phyloP scores from a whole-genome alignment of 2,888 invertebrate genomes.

The Myathropa florea region DNA sequence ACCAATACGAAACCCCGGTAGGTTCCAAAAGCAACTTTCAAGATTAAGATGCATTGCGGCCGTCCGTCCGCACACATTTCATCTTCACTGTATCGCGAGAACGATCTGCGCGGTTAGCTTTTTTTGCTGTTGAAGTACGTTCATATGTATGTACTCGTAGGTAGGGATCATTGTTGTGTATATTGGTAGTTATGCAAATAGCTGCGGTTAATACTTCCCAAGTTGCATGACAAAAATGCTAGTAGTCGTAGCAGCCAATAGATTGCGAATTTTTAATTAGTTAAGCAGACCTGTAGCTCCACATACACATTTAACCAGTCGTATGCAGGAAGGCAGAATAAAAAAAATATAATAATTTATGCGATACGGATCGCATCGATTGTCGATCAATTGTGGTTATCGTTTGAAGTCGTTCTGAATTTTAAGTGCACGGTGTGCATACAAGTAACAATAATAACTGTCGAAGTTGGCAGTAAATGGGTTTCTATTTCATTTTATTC shows the following conservation, averaged over 20 bases:
- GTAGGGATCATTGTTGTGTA: background rate
- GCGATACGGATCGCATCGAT: slow-evolving; percentile 23
- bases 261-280: slow-evolving; percentile 33
- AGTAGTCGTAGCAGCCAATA: slow-evolving; percentile 6
- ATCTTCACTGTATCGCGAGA: background rate
- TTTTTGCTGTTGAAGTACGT: background rate
- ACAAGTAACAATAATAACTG: slow-evolving; percentile 9
- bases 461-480: slow-evolving; percentile 3
- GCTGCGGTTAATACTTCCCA: slow-evolving; percentile 27
- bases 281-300: background rate
- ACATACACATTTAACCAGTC: too few species aligned
- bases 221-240: slow-evolving; percentile 25
- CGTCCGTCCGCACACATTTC: background rate
- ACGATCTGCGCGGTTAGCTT: slow-evolving; percentile 34
- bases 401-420: slow-evolving; percentile 16
- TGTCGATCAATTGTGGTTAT: slow-evolving; percentile 50
- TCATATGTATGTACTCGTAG: background rate
- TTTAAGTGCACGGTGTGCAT: slow-evolving; percentile 15
- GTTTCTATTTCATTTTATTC: background rate
- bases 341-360: slow-evolving; percentile 28
- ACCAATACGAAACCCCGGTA: too few species aligned
- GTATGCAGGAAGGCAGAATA: background rate
- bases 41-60: too few species aligned
- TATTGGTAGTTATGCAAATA: slow-evolving; percentile 45
- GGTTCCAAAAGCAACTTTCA: too few species aligned